Evolutionary conservation across 1,140 invertebrate genomes (phyloP), one percentile per base, ranked within the genome.

Genomic region (Cyphomyrmex costatus): DNA sequence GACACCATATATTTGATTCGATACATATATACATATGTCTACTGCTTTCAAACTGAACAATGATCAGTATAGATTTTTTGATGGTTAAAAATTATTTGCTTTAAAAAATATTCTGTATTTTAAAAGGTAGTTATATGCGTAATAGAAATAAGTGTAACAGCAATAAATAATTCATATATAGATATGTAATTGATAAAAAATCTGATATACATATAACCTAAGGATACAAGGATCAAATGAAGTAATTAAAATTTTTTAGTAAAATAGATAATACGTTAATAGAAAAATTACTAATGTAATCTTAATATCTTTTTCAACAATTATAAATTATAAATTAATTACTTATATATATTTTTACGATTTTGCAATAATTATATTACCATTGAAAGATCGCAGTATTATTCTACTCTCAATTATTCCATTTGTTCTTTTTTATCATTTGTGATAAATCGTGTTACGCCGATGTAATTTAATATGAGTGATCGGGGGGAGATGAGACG

Each of bases 401-500:
- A 21, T 6, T 68, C 5, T 42, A 42, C 36, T 10, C 36, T 71
- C 24, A 60, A 74, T 83, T 60, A 73, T 24, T 73, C 12, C 24
- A 73, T 46, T 71, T 53, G 49, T n/a, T 33, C 33, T 79, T 16
- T 68, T 10, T 58, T 16, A 21, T 42, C 63, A 56, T 8, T 42
- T 42, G 10, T 42, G 36, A n/a, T 36, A 66, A 68, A 56, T 80
- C 33, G 21, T 80, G 77, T 36, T 33, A 82, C 51, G 66, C 24
- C 79, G 53, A 82, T 73, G 79, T 83, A 80, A 70, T 80, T 27
- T 80, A 80, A 46, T 73, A 60, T 70, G 87, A 87, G 85, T 56
- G 49, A 87, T 49, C 79, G 74, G 74, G 68, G 79, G 85, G 79
- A 80, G 88, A 87, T 78, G 88, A 85, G 85, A 87, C 68, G 85